Evolutionary conservation across 2,797 vertebrate species (phyloP).

Genomic region (Sebastes nivosus): DNA sequence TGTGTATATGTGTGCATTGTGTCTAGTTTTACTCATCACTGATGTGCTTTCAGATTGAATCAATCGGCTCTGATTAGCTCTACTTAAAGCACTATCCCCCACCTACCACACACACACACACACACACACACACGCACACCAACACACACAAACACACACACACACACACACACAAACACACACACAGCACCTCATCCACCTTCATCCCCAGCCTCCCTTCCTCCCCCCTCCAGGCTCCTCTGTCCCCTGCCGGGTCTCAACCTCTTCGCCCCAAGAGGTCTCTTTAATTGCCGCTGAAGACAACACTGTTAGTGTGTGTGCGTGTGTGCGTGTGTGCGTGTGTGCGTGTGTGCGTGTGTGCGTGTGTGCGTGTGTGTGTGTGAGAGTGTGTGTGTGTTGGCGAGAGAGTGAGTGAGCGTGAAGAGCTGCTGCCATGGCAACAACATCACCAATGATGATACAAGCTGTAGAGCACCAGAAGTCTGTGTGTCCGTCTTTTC

Average conservation of each 20-base stretch:
- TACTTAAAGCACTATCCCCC: not conserved
- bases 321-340: not conserved
- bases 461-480: conserved; percentile 40
- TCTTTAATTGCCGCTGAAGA: conserved; percentile 69
- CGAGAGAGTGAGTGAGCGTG: conserved; percentile 39
- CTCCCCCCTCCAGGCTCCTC: not conserved
- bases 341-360: not conserved
- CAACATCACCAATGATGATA: conserved; percentile 73
- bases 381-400: not conserved
- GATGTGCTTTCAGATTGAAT: conserved; percentile 41
- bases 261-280: conserved; percentile 39
- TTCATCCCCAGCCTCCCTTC: too few species aligned
- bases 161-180: not conserved
- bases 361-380: not conserved
- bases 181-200: not conserved
- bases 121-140: not conserved
- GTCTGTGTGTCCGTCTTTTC: conserved; percentile 26
- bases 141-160: not conserved
- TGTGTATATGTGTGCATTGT: not conserved
- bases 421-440: conserved; percentile 81
- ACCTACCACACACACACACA: not conserved
- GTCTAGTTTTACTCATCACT: conserved; percentile 47
- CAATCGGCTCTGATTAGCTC: conserved; percentile 61
- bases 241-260: conserved; percentile 17
- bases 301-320: conserved; percentile 22